Evolutionary conservation across 1,140 invertebrate genomes (phyloP).

Genomic region (Drosophila kohkoa): DNA sequence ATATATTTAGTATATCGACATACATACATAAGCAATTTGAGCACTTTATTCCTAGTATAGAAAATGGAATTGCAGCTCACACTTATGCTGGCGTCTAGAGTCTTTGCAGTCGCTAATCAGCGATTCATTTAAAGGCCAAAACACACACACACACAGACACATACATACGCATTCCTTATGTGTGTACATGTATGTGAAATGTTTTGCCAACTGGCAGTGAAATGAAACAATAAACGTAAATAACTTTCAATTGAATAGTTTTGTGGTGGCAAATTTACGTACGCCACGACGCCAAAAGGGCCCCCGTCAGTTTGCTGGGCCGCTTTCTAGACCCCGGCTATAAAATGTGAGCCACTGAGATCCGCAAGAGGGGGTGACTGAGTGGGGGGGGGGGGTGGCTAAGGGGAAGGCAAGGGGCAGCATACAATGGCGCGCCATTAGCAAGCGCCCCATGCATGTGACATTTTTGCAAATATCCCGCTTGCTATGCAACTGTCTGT

Average conservation of each 20-base stretch:
- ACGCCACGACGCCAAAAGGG: conserved; percentile 44
- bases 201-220: conserved; percentile 50
- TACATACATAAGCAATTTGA: no score
- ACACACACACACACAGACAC: not conserved
- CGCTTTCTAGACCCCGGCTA: conserved; percentile 23
- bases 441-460: conserved; percentile 55
- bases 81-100: not conserved
- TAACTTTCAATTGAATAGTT: conserved; percentile 83
- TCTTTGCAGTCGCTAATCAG: conserved; percentile 17
- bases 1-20: no score
- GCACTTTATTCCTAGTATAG: no score
- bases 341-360: conserved; percentile 41
- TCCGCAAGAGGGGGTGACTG: not conserved
- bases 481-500: conserved; percentile 19
- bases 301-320: conserved; percentile 7
- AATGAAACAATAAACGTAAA: conserved; percentile 78
- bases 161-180: not conserved
- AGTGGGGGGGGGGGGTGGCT: not conserved
- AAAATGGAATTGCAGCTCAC: conserved; percentile 2
- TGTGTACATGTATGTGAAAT: conserved; percentile 20
- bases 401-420: conserved; percentile 2
- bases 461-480: conserved; percentile 58
- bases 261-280: conserved; percentile 76
- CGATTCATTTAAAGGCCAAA: conserved; percentile 14
- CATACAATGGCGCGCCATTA: conserved; percentile 76